Base-by-base conservation (phyloP, 2,888 invertebrate genomes). In the Lasioglossum figueresi region DNA sequence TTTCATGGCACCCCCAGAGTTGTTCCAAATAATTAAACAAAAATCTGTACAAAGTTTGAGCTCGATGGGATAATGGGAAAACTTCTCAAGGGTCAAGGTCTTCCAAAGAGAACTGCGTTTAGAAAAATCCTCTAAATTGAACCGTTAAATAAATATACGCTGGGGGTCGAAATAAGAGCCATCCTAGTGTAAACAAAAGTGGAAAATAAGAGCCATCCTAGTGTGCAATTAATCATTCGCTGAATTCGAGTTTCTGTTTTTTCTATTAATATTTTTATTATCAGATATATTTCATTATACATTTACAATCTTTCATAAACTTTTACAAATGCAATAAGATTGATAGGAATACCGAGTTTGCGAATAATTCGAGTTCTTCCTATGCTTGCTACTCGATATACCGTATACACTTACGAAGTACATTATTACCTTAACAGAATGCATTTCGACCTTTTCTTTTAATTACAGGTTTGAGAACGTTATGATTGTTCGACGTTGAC, bases 271-370 rank as follows among this genome's bases (percentile, higher is more conserved):
- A 73, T 85, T 88, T 90, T 91, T 90, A 91, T 92, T 91, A 87
- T 90, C 84, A 87, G 87, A 90, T 89, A 87, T 89, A 88, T 85
- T 82, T 85, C 78, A 81, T 90, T 79, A 87, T 88, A 90, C 90
- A 88, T 87, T 89, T 91, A 92, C 88, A 92, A 88, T 91, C 84
- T 88, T 90, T 66, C 75, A 92, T 92, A 92, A 92, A 91, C 89
- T 92, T 90, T 92, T 92, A 92, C 88, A 92, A 92, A 92, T 91
- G 89, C 91, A 89, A 91, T 90, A 82, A 89, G 73, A 72, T 82
- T 77, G 73, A 85, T 78, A 79, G 79, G 80, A 85, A 82, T 77
- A 87, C 79, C 80, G 74, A 82, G 76, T 74, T 86, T 79, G 59
- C 79, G 84, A 75, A 83, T 86, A 76, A 81, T 79, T 76, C 76